phyloP scores from a whole-genome alignment of 2,797 vertebrate species.

The Thaleichthys pacificus region DNA sequence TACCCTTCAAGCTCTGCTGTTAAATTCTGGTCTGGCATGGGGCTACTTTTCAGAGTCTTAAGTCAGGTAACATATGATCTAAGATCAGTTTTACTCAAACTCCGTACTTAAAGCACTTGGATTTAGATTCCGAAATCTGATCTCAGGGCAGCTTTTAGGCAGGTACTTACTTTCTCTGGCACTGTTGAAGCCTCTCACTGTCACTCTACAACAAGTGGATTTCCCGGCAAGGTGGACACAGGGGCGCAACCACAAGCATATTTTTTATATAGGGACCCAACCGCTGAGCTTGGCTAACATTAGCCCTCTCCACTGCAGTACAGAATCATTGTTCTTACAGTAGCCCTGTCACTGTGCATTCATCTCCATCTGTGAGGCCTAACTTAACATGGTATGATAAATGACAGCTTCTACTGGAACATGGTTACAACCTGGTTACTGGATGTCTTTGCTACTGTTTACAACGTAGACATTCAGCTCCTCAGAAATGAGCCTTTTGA shows the following conservation, averaged over 20 bases:
- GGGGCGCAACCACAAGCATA: constrained; percentile 29
- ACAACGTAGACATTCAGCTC: neutral
- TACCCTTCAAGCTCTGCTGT: constrained; percentile 37
- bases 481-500: constrained; percentile 17
- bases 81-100: neutral
- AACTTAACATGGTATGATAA: constrained; percentile 25
- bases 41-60: constrained; percentile 22
- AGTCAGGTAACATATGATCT: neutral
- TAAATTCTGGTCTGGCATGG: constrained; percentile 39
- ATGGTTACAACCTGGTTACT: constrained; percentile 10
- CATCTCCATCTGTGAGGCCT: neutral
- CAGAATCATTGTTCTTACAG: neutral
- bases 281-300: constrained; percentile 14
- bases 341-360: neutral
- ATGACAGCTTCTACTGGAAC: neutral
- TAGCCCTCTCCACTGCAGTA: neutral
- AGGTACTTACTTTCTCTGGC: constrained; percentile 9
- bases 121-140: neutral
- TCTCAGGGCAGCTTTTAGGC: neutral
- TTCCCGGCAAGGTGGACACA: constrained; percentile 46
- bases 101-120: neutral
- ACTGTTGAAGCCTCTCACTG: constrained; percentile 16
- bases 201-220: constrained; percentile 27
- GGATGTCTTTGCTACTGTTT: constrained; percentile 10
- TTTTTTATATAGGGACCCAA: constrained; percentile 42